Evolutionary conservation across 2,888 invertebrate genomes (phyloP), one percentile per base, ranked within the genome.

Genomic region (Troides oblongomaculatus): DNA sequence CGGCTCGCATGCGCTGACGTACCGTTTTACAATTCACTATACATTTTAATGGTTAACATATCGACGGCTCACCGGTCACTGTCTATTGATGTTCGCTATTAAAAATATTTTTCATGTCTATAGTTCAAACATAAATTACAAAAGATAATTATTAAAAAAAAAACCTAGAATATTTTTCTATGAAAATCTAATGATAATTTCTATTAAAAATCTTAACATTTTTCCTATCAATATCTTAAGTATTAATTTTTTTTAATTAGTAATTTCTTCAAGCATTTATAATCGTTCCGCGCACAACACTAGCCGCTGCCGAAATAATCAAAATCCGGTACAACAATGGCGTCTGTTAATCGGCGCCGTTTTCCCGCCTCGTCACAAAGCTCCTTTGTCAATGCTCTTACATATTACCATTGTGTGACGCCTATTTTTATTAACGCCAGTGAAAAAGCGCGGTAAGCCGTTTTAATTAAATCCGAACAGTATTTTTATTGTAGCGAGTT

Each of bases 381-480:
- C 78, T 83, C 81, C 86, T 86, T 90, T 91, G 89, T 89, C 84
- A 85, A 81, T 77, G 80, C 75, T 78, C 79, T 81, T 82, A 73
- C 74, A 74, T 72, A 82, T 81, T 81, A 82, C 81, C 82, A 81
- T 79, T 80, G 78, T 76, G 69, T 74, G n/a, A 61, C 74, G 68
- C 64, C 67, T 69, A 75, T 77, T 78, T 75, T 76, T 75, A 74
- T 75, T 73, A 62, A 69, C 70, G 58, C 69, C 77, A 74, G 72
- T 74, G 74, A 75, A 76, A 71, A 75, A 77, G 75, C 78, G 82
- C 81, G 81, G 81, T 87, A 85, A 87, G 83, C 88, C 86, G 80
- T 81, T 90, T 88, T 88, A 89, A 92, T 91, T 91, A 89, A 92
- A 92, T 86, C 83, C 79, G 77, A 81, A 78, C 81, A 81, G 79